Conservation (phyloP, 2,888 invertebrate genomes). For the Hartigia nigra region DNA sequence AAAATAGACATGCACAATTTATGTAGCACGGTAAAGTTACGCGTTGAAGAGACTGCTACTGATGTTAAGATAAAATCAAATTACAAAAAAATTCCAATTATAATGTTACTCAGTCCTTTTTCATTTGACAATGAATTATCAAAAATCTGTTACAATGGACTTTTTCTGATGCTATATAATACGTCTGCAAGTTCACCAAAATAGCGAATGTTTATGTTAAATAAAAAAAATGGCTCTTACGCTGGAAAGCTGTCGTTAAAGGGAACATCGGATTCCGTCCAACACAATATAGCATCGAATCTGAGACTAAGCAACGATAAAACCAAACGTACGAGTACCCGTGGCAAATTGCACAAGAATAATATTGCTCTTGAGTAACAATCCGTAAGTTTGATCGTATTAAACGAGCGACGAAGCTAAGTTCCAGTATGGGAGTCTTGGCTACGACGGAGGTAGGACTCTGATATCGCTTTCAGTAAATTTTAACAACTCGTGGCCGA, state of each 20-base stretch:
- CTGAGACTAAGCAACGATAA: constrained; percentile 39
- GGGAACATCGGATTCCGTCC: background rate
- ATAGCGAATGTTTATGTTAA: too few relatives aligned
- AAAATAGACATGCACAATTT: background rate
- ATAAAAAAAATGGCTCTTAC: background rate
- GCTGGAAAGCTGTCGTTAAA: background rate
- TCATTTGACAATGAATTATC: background rate
- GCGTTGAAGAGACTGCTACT: background rate
- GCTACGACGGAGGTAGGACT: constrained; percentile 19
- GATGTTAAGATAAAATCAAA: background rate
- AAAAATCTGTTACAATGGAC: background rate
- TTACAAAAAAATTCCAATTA: background rate
- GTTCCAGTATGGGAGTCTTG: constrained; percentile 3
- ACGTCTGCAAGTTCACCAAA: background rate
- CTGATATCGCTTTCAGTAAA: constrained; percentile 48
- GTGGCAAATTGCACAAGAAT: constrained; percentile 12
- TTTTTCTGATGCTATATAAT: background rate
- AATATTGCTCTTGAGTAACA: background rate
- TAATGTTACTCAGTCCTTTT: background rate
- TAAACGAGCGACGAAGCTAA: background rate
- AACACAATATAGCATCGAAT: constrained; percentile 14
- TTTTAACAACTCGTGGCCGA: constrained; percentile 38
- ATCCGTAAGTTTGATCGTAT: background rate
- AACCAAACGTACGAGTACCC: constrained; percentile 31
- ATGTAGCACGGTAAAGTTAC: background rate